Percentiles rank a stretch among this genome's conserved stretches.
phyloP scores from a whole-genome alignment of 2,888 invertebrate genomes.

The Cephus sareptanus region DNA sequence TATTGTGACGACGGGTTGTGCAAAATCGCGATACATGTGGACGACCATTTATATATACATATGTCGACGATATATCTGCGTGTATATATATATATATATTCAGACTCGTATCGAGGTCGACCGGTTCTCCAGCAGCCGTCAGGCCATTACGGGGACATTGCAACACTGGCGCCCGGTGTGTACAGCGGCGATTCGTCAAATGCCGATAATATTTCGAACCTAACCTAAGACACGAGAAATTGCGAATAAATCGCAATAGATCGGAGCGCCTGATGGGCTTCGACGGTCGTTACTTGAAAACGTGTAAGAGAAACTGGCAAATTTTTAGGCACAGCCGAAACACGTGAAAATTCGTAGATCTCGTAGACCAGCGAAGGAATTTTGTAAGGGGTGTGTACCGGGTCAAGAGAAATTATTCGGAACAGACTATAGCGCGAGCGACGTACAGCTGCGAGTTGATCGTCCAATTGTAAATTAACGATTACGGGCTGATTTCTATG shows the following conservation, averaged over 20 bases:
- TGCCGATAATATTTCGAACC: no score
- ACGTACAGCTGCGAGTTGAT: no score
- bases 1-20: conserved; percentile 29
- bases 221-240: conserved; percentile 14
- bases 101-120: conserved; percentile 61
- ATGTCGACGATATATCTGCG: no score
- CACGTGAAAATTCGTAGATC: no score
- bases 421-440: no score
- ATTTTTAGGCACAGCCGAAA: no score
- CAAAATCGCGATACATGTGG: conserved; percentile 31
- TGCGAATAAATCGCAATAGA: conserved; percentile 17
- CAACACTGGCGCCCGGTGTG: conserved; percentile 38
- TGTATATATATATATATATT: conserved; percentile 40
- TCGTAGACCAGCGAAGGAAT: no score
- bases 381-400: no score
- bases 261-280: background rate
- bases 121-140: conserved; percentile 61
- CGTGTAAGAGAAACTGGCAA: no score
- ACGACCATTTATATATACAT: conserved; percentile 8
- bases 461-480: no score
- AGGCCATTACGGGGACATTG: conserved; percentile 59
- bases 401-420: no score
- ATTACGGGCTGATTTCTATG: no score
- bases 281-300: background rate
- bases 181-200: conserved; percentile 8